Evolutionary conservation across 2,888 invertebrate species (phyloP).

Genomic region (Cosmia pyralina): DNA sequence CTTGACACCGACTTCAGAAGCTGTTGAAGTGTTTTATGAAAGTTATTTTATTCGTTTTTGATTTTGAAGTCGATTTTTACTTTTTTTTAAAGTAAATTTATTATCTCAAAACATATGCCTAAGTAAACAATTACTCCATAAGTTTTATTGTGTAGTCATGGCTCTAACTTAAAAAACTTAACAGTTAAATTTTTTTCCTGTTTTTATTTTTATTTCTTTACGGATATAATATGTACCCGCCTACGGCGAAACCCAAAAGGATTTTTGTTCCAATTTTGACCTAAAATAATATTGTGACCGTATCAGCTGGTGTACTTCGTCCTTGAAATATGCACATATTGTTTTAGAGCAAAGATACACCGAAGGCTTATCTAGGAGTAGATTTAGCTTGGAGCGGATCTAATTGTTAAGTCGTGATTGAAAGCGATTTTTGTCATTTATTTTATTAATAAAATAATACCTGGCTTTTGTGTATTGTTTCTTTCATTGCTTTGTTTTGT

Average conservation of each 20-base stretch:
- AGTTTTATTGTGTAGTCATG: conserved; percentile 15
- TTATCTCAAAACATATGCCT: conserved; percentile 44
- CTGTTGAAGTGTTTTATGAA: no score
- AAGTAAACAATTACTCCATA: conserved; percentile 13
- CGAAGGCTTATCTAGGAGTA: conserved; percentile 33
- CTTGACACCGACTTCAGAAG: no score
- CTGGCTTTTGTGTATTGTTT: not conserved
- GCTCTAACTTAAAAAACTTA: conserved; percentile 7
- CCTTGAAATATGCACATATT: conserved; percentile 46
- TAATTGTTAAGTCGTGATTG: conserved; percentile 11
- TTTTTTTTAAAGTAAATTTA: no score
- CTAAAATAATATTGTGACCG: not conserved
- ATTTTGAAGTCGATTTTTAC: no score
- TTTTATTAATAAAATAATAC: not conserved
- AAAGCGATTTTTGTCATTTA: conserved; percentile 3
- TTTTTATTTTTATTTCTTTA: not conserved
- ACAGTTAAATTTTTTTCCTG: not conserved
- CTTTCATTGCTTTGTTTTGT: not conserved
- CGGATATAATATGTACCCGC: not conserved
- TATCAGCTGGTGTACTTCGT: conserved; percentile 7
- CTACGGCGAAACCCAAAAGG: not conserved
- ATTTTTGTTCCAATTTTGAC: not conserved
- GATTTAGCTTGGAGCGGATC: conserved; percentile 20
- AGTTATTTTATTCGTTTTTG: no score
- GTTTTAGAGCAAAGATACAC: conserved; percentile 32